These are phyloP conservation scores for Pilophorus perplexus DNA, from an alignment of 2,888 invertebrate genomes.

Conservation along the genomic window DNA sequence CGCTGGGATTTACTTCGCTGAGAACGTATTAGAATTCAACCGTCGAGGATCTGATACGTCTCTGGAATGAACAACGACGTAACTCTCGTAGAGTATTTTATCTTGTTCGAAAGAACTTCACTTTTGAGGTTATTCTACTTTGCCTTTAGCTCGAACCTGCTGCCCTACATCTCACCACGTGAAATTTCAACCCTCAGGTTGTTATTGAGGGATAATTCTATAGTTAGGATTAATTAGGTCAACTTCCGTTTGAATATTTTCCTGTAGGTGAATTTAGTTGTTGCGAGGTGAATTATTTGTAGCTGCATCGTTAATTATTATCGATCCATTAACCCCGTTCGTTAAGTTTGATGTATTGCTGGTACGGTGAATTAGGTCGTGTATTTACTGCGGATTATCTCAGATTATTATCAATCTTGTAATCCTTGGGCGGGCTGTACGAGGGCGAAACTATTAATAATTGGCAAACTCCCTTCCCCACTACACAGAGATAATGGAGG, in stretches of 20 bases:
- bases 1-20: conserved; percentile 29
- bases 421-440: neutral
- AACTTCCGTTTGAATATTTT: too few species aligned
- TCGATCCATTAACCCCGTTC: conserved; percentile 8
- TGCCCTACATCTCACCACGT: conserved; percentile 31
- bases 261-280: too few species aligned
- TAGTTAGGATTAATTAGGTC: too few species aligned
- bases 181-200: too few species aligned
- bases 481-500: conserved; percentile 11
- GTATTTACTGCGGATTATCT: conserved; percentile 19
- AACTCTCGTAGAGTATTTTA: conserved; percentile 25
- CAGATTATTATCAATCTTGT: conserved; percentile 26
- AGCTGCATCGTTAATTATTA: neutral
- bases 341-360: conserved; percentile 20
- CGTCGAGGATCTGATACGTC: conserved; percentile 32
- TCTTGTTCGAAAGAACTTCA: conserved; percentile 10
- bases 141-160: conserved; percentile 2
- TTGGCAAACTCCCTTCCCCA: conserved; percentile 1
- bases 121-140: neutral
- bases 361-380: conserved; percentile 15
- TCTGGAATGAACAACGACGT: conserved; percentile 29
- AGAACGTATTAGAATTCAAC: conserved; percentile 30
- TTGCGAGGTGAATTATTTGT: neutral
- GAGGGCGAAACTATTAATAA: conserved; percentile 16
- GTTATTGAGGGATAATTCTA: too few species aligned